These are phyloP conservation scores for Spermophilus dauricus DNA, from an alignment of 2,113 vertebrate species.

Conservation along the genomic window DNA sequence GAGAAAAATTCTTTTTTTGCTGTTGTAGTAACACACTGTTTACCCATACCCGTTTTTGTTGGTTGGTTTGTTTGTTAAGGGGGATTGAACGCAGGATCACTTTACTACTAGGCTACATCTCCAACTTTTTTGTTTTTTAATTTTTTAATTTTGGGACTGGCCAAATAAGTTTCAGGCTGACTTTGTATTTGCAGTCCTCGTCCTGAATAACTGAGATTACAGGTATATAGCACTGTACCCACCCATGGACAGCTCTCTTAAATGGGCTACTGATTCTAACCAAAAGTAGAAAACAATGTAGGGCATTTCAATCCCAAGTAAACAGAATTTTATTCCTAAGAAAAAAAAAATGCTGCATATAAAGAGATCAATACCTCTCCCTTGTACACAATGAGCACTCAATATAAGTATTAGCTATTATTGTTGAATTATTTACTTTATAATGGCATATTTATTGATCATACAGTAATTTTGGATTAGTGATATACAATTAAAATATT, in stretches of 20 bases:
- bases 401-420: not conserved
- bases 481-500: not conserved
- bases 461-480: not conserved
- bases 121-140: too few relatives aligned
- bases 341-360: not conserved
- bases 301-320: not conserved
- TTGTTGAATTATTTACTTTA: not conserved
- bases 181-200: too few relatives aligned
- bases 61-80: too few relatives aligned
- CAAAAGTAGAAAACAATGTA: not conserved
- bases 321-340: not conserved
- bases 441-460: not conserved
- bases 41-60: not conserved
- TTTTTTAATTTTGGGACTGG: too few relatives aligned
- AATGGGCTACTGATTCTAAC: not conserved
- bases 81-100: not conserved
- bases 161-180: too few relatives aligned
- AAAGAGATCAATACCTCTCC: not conserved
- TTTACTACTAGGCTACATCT: too few relatives aligned
- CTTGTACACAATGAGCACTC: not conserved
- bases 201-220: too few relatives aligned
- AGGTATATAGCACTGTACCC: too few relatives aligned
- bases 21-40: not conserved
- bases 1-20: not conserved
- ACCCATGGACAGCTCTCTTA: not conserved